These are phyloP conservation scores for Watsonalla binaria DNA, from an alignment of 2,888 invertebrate genomes.

Conservation along the genomic window DNA sequence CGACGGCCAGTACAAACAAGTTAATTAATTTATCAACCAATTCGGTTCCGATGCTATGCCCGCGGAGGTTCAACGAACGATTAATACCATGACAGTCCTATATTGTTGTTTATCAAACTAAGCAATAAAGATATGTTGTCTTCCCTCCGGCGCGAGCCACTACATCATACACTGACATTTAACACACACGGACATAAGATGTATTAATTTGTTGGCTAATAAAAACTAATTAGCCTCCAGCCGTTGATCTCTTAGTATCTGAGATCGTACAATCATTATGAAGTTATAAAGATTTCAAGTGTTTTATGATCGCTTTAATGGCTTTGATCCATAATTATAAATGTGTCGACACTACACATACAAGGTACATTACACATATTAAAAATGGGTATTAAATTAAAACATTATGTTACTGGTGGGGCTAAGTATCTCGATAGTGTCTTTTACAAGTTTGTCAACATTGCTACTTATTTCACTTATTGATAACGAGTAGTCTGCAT, in stretches of 20 bases:
- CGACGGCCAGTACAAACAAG: slow-evolving; percentile 29
- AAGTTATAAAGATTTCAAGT: neutral
- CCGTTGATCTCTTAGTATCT: neutral
- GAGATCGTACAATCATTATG: neutral
- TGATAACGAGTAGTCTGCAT: too few species aligned
- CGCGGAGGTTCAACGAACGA: slow-evolving; percentile 49
- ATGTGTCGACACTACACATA: too few species aligned
- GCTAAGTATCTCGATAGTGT: too few species aligned
- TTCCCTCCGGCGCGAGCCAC: slow-evolving; percentile 24
- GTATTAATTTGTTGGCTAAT: slow-evolving; percentile 2
- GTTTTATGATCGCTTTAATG: neutral
- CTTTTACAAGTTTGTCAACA: too few species aligned
- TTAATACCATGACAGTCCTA: slow-evolving; percentile 60
- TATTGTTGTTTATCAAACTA: slow-evolving; percentile 53
- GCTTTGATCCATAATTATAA: too few species aligned
- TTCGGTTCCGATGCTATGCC: slow-evolving; percentile 5
- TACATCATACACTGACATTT: slow-evolving; percentile 25
- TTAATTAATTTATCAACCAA: slow-evolving; percentile 18
- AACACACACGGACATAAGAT: slow-evolving; percentile 2
- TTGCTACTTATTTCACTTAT: too few species aligned
- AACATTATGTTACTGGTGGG: too few species aligned
- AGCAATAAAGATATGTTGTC: slow-evolving; percentile 61
- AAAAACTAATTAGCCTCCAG: slow-evolving; percentile 2
- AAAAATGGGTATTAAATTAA: too few species aligned
- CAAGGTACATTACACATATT: too few species aligned